Evolutionary conservation across 2,888 invertebrate genomes (phyloP).

Genomic region (Cephonodes hylas): DNA sequence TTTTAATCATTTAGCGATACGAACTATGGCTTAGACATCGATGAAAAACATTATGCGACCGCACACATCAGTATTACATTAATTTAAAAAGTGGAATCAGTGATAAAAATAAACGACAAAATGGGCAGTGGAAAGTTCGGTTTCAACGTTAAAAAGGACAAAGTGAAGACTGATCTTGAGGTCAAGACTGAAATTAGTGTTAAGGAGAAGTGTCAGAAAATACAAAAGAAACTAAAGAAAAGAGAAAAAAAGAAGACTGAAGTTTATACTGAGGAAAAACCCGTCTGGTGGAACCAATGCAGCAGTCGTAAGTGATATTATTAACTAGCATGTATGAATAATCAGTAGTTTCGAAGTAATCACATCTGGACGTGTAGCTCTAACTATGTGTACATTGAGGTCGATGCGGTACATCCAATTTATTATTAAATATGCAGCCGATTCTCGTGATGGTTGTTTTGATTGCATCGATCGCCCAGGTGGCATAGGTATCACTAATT

Average conservation of each 20-base stretch:
- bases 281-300: constrained; percentile 79
- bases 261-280: constrained; percentile 61
- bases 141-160: constrained; percentile 68
- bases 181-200: constrained; percentile 73
- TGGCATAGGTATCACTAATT: constrained; percentile 4
- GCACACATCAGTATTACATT: constrained; percentile 25
- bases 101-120: constrained; percentile 54
- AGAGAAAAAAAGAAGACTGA: constrained; percentile 78
- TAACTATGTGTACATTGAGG: constrained; percentile 16
- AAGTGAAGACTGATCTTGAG: constrained; percentile 55
- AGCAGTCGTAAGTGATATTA: constrained; percentile 65
- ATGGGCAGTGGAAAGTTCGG: constrained; percentile 77
- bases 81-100: constrained; percentile 32
- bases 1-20: constrained; percentile 40
- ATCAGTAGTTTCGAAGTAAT: background rate
- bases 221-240: constrained; percentile 76
- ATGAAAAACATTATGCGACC: constrained; percentile 44
- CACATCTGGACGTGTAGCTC: background rate
- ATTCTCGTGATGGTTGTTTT: constrained; percentile 10
- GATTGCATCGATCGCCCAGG: background rate
- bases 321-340: background rate
- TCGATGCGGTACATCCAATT: constrained; percentile 20
- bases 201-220: constrained; percentile 72
- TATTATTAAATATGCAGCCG: constrained; percentile 12
- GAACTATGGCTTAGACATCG: constrained; percentile 42